Evolutionary conservation across 2,888 invertebrate species (phyloP).

Genomic region (Chelonus formosanus): DNA sequence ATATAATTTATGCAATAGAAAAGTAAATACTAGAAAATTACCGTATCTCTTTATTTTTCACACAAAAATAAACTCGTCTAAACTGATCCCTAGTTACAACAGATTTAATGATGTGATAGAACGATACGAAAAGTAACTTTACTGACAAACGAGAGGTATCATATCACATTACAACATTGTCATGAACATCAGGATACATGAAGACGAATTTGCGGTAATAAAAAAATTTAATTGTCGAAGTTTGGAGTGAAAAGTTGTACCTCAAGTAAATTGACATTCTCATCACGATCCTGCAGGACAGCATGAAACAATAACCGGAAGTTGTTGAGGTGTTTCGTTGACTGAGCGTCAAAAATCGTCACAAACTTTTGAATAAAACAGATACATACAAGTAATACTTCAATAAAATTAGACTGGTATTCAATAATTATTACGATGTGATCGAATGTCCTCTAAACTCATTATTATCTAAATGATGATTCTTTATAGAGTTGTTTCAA

Average conservation of each 20-base stretch:
- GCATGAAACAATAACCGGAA: slow-evolving; percentile 41
- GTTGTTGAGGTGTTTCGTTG: slow-evolving; percentile 34
- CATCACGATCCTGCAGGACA: slow-evolving; percentile 23
- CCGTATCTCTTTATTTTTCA: neutral
- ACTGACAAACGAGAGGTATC: slow-evolving; percentile 47
- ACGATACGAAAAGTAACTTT: neutral
- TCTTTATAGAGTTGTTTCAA: slow-evolving; percentile 23
- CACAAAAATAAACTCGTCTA: neutral
- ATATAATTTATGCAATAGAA: no score
- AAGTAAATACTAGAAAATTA: slow-evolving; percentile 2
- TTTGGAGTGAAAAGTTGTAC: slow-evolving; percentile 10
- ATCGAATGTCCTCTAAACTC: neutral
- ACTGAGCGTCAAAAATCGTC: slow-evolving; percentile 3
- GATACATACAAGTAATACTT: neutral
- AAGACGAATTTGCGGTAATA: neutral
- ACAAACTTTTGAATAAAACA: no score
- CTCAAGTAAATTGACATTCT: slow-evolving; percentile 22
- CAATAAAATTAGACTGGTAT: neutral
- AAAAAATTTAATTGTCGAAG: slow-evolving; percentile 12
- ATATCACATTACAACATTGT: slow-evolving; percentile 46
- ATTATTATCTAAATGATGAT: slow-evolving; percentile 17
- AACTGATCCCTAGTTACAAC: neutral
- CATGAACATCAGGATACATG: neutral
- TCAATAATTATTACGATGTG: slow-evolving; percentile 1
- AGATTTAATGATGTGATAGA: slow-evolving; percentile 2